These are phyloP conservation scores for Dusona sp. DNA, from an alignment of 2,888 invertebrate genomes.

Conservation along the genomic window DNA sequence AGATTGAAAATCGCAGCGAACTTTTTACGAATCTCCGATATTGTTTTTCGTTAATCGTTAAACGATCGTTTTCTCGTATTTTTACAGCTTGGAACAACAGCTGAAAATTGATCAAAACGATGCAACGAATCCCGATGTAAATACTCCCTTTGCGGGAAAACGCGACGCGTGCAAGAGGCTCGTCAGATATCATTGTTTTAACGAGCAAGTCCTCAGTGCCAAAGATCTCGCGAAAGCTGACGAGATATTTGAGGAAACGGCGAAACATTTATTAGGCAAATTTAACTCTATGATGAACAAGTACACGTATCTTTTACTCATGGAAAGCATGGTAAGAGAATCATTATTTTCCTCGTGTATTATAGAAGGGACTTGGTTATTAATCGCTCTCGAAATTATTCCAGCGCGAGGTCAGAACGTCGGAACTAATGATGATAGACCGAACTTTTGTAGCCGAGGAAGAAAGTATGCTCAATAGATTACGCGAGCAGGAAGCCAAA, in stretches of 20 bases:
- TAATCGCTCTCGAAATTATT: slow-evolving; percentile 56
- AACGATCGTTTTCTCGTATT: slow-evolving; percentile 55
- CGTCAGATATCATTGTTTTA: slow-evolving; percentile 91
- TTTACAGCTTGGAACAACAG: slow-evolving; percentile 90
- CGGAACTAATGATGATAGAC: slow-evolving; percentile 92
- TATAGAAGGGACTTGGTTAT: neutral
- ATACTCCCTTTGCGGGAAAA: slow-evolving; percentile 89
- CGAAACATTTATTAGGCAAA: slow-evolving; percentile 89
- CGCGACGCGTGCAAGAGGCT: slow-evolving; percentile 91
- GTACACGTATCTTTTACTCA: slow-evolving; percentile 89
- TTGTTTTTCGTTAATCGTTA: neutral
- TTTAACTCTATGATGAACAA: slow-evolving; percentile 90
- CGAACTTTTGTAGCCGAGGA: slow-evolving; percentile 91
- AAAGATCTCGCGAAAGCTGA: slow-evolving; percentile 89
- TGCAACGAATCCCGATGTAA: slow-evolving; percentile 90
- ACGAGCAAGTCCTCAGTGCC: slow-evolving; percentile 88
- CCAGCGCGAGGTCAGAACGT: slow-evolving; percentile 90
- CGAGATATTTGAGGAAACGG: slow-evolving; percentile 89
- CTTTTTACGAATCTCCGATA: neutral
- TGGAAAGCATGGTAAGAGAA: slow-evolving; percentile 91
- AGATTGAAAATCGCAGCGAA: neutral
- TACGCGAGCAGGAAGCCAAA: slow-evolving; percentile 86
- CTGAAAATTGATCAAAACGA: slow-evolving; percentile 91
- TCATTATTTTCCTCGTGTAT: neutral
- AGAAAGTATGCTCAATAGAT: slow-evolving; percentile 87